These are phyloP conservation scores for Geodia barretti DNA, from an alignment of 37 sponge, comb jelly and placozoan species.

Conservation along the genomic window DNA sequence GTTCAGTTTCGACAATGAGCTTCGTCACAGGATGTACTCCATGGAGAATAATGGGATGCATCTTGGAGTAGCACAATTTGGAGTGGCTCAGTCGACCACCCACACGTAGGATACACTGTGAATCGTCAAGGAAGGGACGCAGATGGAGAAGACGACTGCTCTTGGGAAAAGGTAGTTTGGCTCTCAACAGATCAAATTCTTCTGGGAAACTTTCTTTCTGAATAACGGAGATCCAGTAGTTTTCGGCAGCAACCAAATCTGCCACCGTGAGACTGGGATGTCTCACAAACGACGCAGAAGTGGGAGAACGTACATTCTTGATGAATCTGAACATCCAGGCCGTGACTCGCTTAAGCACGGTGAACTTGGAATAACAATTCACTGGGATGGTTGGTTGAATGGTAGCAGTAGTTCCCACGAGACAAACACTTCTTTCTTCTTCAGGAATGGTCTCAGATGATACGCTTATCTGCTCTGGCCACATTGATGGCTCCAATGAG, in stretches of 20 bases:
- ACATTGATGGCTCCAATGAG: slow-evolving; percentile 9
- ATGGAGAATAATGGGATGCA: slow-evolving; percentile 41
- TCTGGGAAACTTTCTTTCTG: neutral
- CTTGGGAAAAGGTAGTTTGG: neutral
- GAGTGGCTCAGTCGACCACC: slow-evolving; percentile 32
- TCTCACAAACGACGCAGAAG: neutral
- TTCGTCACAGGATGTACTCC: slow-evolving; percentile 17
- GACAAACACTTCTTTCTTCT: slow-evolving; percentile 27
- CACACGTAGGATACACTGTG: slow-evolving; percentile 16
- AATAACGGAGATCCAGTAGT: slow-evolving; percentile 20
- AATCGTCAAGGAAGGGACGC: slow-evolving; percentile 26
- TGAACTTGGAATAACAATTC: slow-evolving; percentile 27
- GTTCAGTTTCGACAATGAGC: slow-evolving; percentile 20
- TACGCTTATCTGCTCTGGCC: too few relatives aligned
- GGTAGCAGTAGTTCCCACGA: neutral
- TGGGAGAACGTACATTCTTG: slow-evolving; percentile 11
- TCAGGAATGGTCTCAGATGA: neutral
- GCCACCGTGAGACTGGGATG: slow-evolving; percentile 6
- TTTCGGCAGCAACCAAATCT: slow-evolving; percentile 21
- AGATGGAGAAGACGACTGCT: neutral
- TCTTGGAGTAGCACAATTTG: slow-evolving; percentile 1
- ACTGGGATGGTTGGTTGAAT: slow-evolving; percentile 19
- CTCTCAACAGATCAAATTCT: neutral
- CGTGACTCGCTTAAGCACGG: slow-evolving; percentile 21
- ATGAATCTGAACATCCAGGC: slow-evolving; percentile 35